Percentiles rank a stretch among this genome's conserved stretches.
Conservation (phyloP, 2,797 vertebrate genomes). For the Semaprochilodus insignis region DNA sequence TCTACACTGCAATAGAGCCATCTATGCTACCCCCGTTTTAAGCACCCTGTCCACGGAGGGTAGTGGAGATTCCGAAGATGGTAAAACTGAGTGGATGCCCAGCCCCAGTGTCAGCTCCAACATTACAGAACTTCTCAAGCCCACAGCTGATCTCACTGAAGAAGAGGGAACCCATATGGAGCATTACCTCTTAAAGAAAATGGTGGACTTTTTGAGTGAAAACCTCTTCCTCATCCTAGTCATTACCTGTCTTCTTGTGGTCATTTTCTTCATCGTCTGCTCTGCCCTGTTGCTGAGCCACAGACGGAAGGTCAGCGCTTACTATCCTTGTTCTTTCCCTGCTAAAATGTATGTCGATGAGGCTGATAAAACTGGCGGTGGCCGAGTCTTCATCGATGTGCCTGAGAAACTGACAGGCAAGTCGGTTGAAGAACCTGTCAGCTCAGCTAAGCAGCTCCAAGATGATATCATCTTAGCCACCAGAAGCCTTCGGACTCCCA, state of each 20-base stretch:
- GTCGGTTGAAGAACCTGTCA: constrained; percentile 70
- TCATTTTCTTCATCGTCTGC: constrained; percentile 83
- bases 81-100: constrained; percentile 44
- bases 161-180: constrained; percentile 65
- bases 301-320: constrained; percentile 86
- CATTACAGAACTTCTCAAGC: constrained; percentile 29
- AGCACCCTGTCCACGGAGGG: constrained; percentile 68
- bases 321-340: constrained; percentile 92
- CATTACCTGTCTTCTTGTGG: constrained; percentile 77
- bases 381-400: constrained; percentile 83
- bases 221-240: constrained; percentile 87
- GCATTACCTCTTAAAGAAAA: constrained; percentile 66
- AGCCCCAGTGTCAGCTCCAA: constrained; percentile 55
- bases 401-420: constrained; percentile 73
- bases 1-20: constrained; percentile 54
- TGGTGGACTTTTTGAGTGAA: constrained; percentile 83
- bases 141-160: constrained; percentile 67
- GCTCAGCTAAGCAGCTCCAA: constrained; percentile 85
- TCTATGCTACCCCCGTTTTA: constrained; percentile 62
- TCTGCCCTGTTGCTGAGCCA: constrained; percentile 82
- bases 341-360: constrained; percentile 92
- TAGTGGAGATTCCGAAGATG: constrained; percentile 81
- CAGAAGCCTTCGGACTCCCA: constrained; percentile 86
- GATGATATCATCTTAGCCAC: constrained; percentile 88
- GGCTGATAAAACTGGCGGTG: constrained; percentile 83